Percentiles rank a stretch among this genome's conserved stretches.
Evolutionary conservation across 2,888 invertebrate genomes (phyloP).

Genomic region (Papilio demoleus): DNA sequence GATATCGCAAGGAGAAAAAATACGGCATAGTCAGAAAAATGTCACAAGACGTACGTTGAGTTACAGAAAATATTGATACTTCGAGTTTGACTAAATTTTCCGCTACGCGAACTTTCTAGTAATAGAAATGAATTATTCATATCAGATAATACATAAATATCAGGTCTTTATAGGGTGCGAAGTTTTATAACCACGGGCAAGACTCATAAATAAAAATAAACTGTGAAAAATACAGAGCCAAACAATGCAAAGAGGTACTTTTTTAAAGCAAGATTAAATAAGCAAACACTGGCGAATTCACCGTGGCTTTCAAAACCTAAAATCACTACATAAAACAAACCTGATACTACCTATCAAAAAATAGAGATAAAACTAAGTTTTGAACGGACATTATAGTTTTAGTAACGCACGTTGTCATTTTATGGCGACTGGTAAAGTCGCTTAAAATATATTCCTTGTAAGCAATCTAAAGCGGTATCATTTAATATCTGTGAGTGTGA

Average conservation of each 20-base stretch:
- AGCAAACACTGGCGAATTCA: too few relatives aligned
- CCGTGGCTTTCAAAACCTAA: too few relatives aligned
- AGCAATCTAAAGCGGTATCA: too few relatives aligned
- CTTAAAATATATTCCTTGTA: background rate
- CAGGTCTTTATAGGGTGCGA: conserved; percentile 47
- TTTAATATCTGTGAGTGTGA: background rate
- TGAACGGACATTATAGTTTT: too few relatives aligned
- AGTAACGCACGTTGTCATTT: background rate
- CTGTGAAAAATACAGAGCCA: background rate
- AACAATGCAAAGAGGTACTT: background rate
- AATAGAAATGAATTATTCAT: conserved; percentile 64
- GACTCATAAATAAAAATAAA: conserved; percentile 44
- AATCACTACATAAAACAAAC: too few relatives aligned
- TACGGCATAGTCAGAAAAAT: background rate
- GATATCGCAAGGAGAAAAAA: too few relatives aligned
- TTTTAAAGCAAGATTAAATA: background rate
- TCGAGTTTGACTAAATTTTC: conserved; percentile 58
- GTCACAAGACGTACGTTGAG: background rate
- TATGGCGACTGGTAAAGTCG: background rate
- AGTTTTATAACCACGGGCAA: conserved; percentile 45
- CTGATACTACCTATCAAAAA: too few relatives aligned
- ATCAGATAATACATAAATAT: conserved; percentile 52
- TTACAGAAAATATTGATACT: conserved; percentile 52
- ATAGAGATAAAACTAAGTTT: too few relatives aligned
- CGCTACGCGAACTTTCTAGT: conserved; percentile 60